A percentile compares a stretch with the other conserved stretches of the same genome.
Conservation (phyloP, 2,888 invertebrate species). For the Pyrgus malvae region DNA sequence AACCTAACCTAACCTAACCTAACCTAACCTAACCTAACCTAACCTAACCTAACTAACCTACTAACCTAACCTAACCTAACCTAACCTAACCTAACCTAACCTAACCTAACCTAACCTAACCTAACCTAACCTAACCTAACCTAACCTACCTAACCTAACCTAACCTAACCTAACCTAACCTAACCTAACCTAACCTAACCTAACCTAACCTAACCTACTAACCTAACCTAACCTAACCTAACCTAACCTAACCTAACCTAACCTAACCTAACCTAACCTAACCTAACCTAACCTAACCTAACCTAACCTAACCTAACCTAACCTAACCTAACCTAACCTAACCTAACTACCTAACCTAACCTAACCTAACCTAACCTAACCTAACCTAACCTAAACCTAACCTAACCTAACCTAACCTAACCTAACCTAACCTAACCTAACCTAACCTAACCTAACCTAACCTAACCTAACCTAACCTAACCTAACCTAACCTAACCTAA, state of each 20-base stretch:
- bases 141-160: too few species aligned
- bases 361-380: constrained; percentile 28
- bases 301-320: constrained; percentile 25
- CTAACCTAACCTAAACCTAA: too few species aligned
- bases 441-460: constrained; percentile 28
- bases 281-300: constrained; percentile 28
- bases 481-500: constrained; percentile 27
- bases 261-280: constrained; percentile 29
- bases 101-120: constrained; percentile 28
- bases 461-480: constrained; percentile 26
- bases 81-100: constrained; percentile 29
- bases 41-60: too few species aligned
- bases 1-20: constrained; percentile 28
- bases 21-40: constrained; percentile 29
- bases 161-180: constrained; percentile 29
- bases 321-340: constrained; percentile 26
- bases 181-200: constrained; percentile 29
- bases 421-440: constrained; percentile 27
- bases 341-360: too few species aligned
- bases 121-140: too few species aligned
- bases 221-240: too few species aligned
- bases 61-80: too few species aligned
- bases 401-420: constrained; percentile 27
- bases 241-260: constrained; percentile 28
- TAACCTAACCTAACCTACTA: too few species aligned